phyloP scores from a whole-genome alignment of 2,113 vertebrate genomes.

The Brachionichthys hirsutus region DNA sequence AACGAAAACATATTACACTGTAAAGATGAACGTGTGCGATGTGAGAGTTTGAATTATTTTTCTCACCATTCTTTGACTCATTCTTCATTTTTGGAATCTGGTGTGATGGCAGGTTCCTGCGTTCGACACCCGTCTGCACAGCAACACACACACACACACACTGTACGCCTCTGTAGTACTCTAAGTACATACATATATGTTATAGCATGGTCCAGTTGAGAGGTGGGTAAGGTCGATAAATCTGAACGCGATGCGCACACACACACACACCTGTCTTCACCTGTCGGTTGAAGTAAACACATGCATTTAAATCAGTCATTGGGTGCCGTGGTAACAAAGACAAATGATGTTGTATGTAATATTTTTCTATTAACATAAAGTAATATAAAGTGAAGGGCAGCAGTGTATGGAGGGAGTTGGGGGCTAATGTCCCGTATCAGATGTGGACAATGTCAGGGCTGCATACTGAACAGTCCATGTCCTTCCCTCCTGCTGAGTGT shows the following conservation, averaged over 20 bases:
- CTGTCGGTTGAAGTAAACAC: constrained; percentile 91
- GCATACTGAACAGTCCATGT: constrained; percentile 99
- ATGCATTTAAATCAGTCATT: constrained; percentile 85
- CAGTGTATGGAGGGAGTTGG: constrained; percentile 99
- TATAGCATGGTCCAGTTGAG: constrained; percentile 36
- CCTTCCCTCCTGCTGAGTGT: constrained; percentile 95
- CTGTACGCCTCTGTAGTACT: not conserved
- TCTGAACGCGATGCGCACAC: constrained; percentile 61
- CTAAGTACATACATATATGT: constrained; percentile 4
- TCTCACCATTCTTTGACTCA: not conserved
- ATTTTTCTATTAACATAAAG: constrained; percentile 99
- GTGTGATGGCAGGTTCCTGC: constrained; percentile 25
- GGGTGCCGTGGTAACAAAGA: constrained; percentile 91
- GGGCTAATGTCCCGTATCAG: constrained; percentile 99
- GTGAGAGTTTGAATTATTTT: too few relatives aligned
- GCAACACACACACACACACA: constrained; percentile 18
- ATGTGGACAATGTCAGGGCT: constrained; percentile 99
- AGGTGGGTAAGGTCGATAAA: constrained; percentile 75
- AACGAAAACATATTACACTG: too few relatives aligned
- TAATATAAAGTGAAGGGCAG: constrained; percentile 99
- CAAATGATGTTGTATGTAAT: constrained; percentile 99
- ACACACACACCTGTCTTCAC: constrained; percentile 78
- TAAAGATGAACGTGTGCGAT: too few relatives aligned
- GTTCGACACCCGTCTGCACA: constrained; percentile 27
- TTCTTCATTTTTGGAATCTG: not conserved